A percentile compares a stretch with the other conserved stretches of the same genome.
phyloP scores from a whole-genome alignment of 2,888 invertebrate genomes.

The Rhagium mordax region DNA sequence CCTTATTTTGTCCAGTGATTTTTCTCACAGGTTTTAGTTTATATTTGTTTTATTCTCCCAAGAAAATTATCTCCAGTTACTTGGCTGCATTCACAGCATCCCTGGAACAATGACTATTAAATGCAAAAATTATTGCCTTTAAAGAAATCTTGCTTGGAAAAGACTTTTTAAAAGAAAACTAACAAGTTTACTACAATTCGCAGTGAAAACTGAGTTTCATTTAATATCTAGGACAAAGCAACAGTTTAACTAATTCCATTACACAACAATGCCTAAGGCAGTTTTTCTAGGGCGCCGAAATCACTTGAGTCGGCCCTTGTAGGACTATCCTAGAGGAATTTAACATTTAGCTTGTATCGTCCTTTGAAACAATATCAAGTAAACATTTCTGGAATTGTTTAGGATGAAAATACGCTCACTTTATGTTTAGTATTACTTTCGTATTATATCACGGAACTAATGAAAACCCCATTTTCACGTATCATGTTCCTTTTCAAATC shows the following conservation, averaged over 20 bases:
- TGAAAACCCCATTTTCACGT: not conserved
- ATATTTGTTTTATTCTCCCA: too few species aligned
- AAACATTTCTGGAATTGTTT: not conserved
- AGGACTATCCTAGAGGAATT: not conserved
- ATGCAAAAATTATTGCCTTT: too few species aligned
- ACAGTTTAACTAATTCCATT: not conserved
- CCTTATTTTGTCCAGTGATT: too few species aligned
- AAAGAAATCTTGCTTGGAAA: too few species aligned
- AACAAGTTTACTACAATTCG: too few species aligned
- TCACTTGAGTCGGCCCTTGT: not conserved
- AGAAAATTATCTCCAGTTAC: too few species aligned
- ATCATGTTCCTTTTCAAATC: conserved; percentile 6
- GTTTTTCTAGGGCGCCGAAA: not conserved
- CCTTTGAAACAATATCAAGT: not conserved
- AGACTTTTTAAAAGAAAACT: too few species aligned
- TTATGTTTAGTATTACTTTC: not conserved
- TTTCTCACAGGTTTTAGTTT: too few species aligned
- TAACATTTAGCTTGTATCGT: not conserved
- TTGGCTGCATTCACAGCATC: too few species aligned
- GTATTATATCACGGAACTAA: not conserved
- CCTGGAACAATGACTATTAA: too few species aligned
- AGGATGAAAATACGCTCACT: not conserved
- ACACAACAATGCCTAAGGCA: not conserved
- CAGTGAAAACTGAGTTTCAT: too few species aligned
- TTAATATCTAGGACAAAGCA: not conserved